Conservation (phyloP, 2,888 invertebrate genomes). For the Podotricha telesiphe region DNA sequence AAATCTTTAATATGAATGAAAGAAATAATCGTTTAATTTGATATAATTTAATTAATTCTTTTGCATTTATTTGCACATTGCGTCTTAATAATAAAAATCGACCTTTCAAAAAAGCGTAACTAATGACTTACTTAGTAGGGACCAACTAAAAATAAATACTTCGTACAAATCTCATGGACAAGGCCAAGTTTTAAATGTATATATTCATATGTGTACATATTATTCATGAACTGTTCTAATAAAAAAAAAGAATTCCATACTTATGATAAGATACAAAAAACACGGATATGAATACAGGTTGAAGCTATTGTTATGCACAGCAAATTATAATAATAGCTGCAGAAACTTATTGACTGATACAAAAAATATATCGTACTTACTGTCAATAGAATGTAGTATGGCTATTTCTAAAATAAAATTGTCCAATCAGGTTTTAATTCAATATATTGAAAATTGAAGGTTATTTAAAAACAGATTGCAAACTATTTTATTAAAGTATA, state of each 20-base stretch:
- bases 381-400: not conserved
- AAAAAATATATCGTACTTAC: conserved; percentile 4
- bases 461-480: no score
- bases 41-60: no score
- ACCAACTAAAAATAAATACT: no score
- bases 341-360: not conserved
- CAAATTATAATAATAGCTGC: conserved; percentile 3
- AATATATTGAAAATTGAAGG: no score
- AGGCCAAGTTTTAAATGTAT: not conserved
- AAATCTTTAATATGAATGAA: no score
- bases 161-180: not conserved
- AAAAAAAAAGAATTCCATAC: conserved; percentile 1
- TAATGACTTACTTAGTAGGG: no score
- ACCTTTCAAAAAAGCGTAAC: no score
- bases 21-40: no score
- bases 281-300: not conserved
- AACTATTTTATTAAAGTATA: not conserved
- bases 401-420: not conserved
- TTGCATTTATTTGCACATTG: no score
- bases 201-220: not conserved
- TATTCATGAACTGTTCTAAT: not conserved
- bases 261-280: conserved; percentile 8
- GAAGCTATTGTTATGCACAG: conserved; percentile 1
- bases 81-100: no score
- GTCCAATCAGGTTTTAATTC: no score